Conservation (phyloP, 2,888 invertebrate genomes). For the Drosophila bunnanda region DNA sequence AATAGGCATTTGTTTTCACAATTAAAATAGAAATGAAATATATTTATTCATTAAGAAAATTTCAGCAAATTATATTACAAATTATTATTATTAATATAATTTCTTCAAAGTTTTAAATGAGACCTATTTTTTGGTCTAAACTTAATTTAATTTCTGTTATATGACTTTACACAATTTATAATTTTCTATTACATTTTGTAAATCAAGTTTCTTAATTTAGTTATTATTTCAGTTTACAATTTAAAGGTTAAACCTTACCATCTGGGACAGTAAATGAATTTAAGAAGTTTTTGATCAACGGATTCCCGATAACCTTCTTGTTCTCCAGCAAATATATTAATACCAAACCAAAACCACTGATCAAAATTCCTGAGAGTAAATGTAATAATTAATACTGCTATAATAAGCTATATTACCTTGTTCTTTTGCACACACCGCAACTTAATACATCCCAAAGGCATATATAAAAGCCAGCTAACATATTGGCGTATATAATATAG, state of each 20-base stretch:
- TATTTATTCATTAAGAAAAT: too few relatives aligned
- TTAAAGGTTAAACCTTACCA: background rate
- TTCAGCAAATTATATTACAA: too few relatives aligned
- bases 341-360: conserved; percentile 1
- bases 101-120: too few relatives aligned
- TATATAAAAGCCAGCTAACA: background rate
- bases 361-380: background rate
- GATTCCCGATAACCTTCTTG: conserved; percentile 5
- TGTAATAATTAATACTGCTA: too few relatives aligned
- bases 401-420: accelerated
- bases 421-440: background rate
- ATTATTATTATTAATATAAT: too few relatives aligned
- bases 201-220: background rate
- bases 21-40: background rate
- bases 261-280: background rate
- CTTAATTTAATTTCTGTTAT: too few relatives aligned
- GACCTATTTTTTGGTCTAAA: too few relatives aligned
- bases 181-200: background rate
- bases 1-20: background rate
- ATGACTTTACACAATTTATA: too few relatives aligned
- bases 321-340: conserved; percentile 1
- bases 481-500: conserved; percentile 8
- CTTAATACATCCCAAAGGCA: background rate
- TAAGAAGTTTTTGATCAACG: background rate
- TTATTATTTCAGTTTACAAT: background rate